These are phyloP conservation scores for Tiliacea aurago DNA, from an alignment of 2,888 invertebrate species.

Conservation along the genomic window DNA sequence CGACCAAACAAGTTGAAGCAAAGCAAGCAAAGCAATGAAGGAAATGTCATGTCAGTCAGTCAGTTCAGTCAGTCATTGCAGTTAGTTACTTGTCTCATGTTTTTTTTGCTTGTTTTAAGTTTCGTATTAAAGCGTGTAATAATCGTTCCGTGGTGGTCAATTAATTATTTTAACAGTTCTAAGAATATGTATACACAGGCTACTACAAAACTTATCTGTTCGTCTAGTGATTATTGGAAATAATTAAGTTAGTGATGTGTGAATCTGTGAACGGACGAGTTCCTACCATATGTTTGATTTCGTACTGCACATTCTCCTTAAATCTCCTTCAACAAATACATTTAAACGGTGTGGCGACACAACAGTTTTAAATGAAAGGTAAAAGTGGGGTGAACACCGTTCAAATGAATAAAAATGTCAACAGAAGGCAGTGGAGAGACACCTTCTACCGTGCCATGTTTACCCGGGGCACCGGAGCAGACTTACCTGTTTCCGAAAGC, in stretches of 20 bases:
- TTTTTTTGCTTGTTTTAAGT: constrained; percentile 76
- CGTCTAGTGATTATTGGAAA: constrained; percentile 71
- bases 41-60: constrained; percentile 51
- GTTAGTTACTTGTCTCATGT: constrained; percentile 72
- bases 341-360: constrained; percentile 72
- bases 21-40: constrained; percentile 20
- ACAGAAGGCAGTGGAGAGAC: constrained; percentile 92
- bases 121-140: constrained; percentile 72
- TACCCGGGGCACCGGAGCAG: constrained; percentile 89
- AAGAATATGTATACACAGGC: constrained; percentile 67
- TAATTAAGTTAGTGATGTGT: constrained; percentile 81
- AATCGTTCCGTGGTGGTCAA: constrained; percentile 77
- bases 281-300: constrained; percentile 87
- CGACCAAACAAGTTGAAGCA: constrained; percentile 31
- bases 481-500: constrained; percentile 89
- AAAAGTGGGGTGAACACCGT: constrained; percentile 80
- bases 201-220: constrained; percentile 65
- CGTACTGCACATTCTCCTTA: constrained; percentile 75
- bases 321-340: constrained; percentile 65
- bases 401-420: constrained; percentile 93
- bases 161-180: constrained; percentile 66
- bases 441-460: constrained; percentile 87
- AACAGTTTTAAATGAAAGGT: constrained; percentile 87
- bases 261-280: constrained; percentile 86
- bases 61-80: constrained; percentile 61